These are phyloP conservation scores for Ethmia dodecea DNA, from an alignment of 2,888 invertebrate genomes.

Conservation along the genomic window DNA sequence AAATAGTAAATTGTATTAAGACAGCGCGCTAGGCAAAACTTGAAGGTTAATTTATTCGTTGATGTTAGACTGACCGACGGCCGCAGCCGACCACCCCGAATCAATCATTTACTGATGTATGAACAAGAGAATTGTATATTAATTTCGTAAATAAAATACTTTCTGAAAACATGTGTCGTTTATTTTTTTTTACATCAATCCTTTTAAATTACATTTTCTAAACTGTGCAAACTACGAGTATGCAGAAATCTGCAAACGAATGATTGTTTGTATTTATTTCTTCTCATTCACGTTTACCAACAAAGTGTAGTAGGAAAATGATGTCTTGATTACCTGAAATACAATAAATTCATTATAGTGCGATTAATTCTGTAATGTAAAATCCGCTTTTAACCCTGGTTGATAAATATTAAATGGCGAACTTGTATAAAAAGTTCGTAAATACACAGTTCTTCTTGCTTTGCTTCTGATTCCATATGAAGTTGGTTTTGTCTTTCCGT, in stretches of 20 bases:
- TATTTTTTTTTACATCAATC: slow-evolving; percentile 5
- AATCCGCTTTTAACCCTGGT: too few relatives aligned
- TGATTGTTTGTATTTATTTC: slow-evolving; percentile 14
- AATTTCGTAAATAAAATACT: slow-evolving; percentile 75
- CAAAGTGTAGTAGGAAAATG: slow-evolving; percentile 65
- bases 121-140: slow-evolving; percentile 72
- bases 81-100: slow-evolving; percentile 47
- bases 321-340: slow-evolving; percentile 69
- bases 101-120: slow-evolving; percentile 59
- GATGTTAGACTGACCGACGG: slow-evolving; percentile 45
- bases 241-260: too few relatives aligned
- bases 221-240: neutral
- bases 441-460: too few relatives aligned
- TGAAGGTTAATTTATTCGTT: slow-evolving; percentile 1
- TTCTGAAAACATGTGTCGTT: slow-evolving; percentile 45
- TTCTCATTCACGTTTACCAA: slow-evolving; percentile 62
- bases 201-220: neutral
- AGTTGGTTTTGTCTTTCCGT: too few relatives aligned
- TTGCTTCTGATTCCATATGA: too few relatives aligned
- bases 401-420: too few relatives aligned
- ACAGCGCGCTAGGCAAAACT: neutral
- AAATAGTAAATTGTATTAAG: neutral
- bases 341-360: too few relatives aligned
- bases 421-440: too few relatives aligned
- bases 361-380: too few relatives aligned